Evolutionary conservation across 1,140 invertebrate genomes (phyloP), one percentile per base, ranked within the genome.

Genomic region (Drosophila equinoxialis): DNA sequence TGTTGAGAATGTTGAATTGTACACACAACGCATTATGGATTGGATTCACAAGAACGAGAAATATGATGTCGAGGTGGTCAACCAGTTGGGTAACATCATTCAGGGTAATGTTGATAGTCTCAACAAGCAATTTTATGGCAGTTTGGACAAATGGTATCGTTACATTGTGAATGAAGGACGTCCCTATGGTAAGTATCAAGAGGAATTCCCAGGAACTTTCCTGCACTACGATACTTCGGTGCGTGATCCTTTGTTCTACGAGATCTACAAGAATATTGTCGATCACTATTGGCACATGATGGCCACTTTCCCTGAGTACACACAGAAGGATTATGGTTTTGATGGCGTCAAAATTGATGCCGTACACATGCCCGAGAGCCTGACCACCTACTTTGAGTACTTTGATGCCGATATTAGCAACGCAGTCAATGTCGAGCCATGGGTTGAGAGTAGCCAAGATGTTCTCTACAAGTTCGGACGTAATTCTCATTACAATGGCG

Each of bases 331-430:
- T 79, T 91, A 96, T 3, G 81, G 92, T n/a, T 92, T 94, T 45
- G 93, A 94, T n/a, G 94, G 94, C 23, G 95, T 96, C 17, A 90
- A 91, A 3, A 94, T 96, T 54, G 92, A 95, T 67, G 93, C 93
- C 23, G 94, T 96, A 7, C 92, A 94, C 3, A 93, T 95, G 26
- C 93, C 94, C 54, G 94, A 95, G 65, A 91, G 96, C 1, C 92
- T 94, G 33, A 96, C 96, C 30, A 93, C 39, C 93, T 96, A 94
- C 85, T 96, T 96, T 86, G 95, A 96, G 65, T 93, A 95, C 65
- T 95, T 94, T 77, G 94, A 96, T 74, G 73, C 95, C 2, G 94
- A 95, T 60, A 94, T 96, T 45, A 95, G 93, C 80, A 95, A 96
- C 76, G 95, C 94, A 33, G 80, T 96, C 1, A 92, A 82, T 94